Base-by-base conservation (phyloP, 1,140 invertebrate genomes). In the Lithobius niger region DNA sequence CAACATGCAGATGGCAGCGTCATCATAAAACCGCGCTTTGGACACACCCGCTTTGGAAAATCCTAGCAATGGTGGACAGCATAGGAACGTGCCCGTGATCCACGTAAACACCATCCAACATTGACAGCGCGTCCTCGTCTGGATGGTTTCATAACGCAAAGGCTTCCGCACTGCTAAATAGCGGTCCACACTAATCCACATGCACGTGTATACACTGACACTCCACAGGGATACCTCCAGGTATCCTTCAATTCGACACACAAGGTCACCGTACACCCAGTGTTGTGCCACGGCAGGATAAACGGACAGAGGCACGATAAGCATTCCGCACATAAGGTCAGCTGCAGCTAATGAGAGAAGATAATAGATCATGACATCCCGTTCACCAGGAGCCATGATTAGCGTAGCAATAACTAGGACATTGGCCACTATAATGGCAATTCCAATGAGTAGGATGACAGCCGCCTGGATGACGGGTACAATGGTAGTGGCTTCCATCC, bases 61-160 rank as follows among this genome's bases (percentile, higher is more conserved):
- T 66, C 92, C 91, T 26, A 89, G 86, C 40, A 94, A 76, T 6
- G 90, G 81, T 3, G 92, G 93, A 51, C 88, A 88, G 67, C 90
- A 93, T 65, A 92, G 88, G 62, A 94, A 81, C 44, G 76, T 64
- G 0, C 92, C 86, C 26, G 89, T 92, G 60, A 96, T 83, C 93
- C 93, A 97, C 10, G 89, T 93, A 70, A 97, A 94, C 18, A 85
- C 87, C 82, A 95, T 91, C 91, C 92, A 96, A 67, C 93, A 97
- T 69, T 95, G 89, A 69, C 92, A 93, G 59, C 92, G 77, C 3
- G 86, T 88, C 64, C 84, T 82, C 2, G 88, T 91, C 71, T 92
- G 88, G 56, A 95, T 83, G 52, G 87, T 90, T 72, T 95, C 89
- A 78, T 97, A 95, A 61, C 92, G 81, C 57, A 94, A 77, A 27